phyloP scores from a whole-genome alignment of 2,113 vertebrate species.

The Capreolus pygargus region DNA sequence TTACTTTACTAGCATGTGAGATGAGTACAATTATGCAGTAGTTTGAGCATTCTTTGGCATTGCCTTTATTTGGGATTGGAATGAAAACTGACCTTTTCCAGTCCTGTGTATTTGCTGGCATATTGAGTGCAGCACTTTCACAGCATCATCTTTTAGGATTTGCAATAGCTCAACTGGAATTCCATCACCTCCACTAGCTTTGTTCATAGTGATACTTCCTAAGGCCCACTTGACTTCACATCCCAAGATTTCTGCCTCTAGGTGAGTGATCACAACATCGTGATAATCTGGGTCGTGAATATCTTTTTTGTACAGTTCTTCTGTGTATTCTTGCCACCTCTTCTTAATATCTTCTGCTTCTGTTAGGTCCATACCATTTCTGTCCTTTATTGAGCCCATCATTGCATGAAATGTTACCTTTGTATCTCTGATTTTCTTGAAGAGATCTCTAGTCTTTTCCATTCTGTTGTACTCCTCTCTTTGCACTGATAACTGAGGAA shows the following conservation, averaged over 20 bases:
- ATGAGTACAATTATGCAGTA: background rate
- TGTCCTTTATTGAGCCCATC: background rate
- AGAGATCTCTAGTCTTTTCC: background rate
- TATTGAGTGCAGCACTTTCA: background rate
- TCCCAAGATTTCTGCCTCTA: background rate
- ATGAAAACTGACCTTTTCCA: background rate
- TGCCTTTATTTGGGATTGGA: background rate
- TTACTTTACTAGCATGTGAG: background rate
- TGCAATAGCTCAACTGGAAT: background rate
- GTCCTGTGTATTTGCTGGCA: background rate
- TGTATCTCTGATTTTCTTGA: background rate
- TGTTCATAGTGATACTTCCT: background rate
- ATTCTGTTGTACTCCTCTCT: background rate
- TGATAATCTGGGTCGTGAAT: background rate
- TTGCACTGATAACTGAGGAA: background rate
- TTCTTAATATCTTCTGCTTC: background rate
- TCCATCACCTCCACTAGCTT: background rate
- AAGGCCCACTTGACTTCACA: background rate
- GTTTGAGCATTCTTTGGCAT: background rate
- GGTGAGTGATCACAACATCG: background rate
- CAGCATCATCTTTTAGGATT: background rate
- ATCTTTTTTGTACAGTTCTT: background rate
- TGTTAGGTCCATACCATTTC: background rate
- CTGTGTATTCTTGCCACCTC: background rate
- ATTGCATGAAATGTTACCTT: background rate